Conservation (phyloP, 2,888 invertebrate genomes). For the Vesta saturnalis region DNA sequence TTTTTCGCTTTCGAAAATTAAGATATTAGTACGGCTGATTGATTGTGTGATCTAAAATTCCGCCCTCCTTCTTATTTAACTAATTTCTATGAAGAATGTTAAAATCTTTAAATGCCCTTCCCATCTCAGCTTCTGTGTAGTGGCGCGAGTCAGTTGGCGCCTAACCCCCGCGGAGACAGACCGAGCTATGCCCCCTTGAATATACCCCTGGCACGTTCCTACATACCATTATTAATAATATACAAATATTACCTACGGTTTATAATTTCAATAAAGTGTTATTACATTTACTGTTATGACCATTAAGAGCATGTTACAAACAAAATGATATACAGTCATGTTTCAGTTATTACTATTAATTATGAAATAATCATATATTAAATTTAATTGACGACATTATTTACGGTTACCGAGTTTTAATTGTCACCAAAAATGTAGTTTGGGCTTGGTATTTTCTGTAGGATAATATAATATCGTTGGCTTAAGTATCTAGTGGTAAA, state of each 20-base stretch:
- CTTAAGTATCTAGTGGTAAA: slow-evolving; percentile 14
- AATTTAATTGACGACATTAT: not conserved
- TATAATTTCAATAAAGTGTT: not conserved
- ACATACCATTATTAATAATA: slow-evolving; percentile 24
- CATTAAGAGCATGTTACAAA: not conserved
- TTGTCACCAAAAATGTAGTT: not conserved
- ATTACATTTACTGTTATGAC: not conserved
- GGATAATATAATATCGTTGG: not conserved
- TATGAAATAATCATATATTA: not conserved
- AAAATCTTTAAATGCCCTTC: slow-evolving; percentile 26
- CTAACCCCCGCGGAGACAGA: slow-evolving; percentile 46
- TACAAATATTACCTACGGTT: not conserved
- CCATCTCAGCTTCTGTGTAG: slow-evolving; percentile 44
- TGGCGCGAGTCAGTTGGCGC: slow-evolving; percentile 45
- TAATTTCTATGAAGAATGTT: slow-evolving; percentile 25
- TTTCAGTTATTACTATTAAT: not conserved
- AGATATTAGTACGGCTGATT: not conserved
- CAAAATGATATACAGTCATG: not conserved
- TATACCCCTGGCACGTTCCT: slow-evolving; percentile 41
- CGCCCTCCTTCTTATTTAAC: slow-evolving; percentile 15
- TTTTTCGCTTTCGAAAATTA: slow-evolving; percentile 3
- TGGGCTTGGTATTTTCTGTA: not conserved
- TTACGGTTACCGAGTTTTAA: not conserved
- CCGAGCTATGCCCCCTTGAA: slow-evolving; percentile 43
- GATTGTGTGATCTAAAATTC: not conserved